phyloP scores from a whole-genome alignment of 1,140 invertebrate genomes.

The Drosophila tristis region DNA sequence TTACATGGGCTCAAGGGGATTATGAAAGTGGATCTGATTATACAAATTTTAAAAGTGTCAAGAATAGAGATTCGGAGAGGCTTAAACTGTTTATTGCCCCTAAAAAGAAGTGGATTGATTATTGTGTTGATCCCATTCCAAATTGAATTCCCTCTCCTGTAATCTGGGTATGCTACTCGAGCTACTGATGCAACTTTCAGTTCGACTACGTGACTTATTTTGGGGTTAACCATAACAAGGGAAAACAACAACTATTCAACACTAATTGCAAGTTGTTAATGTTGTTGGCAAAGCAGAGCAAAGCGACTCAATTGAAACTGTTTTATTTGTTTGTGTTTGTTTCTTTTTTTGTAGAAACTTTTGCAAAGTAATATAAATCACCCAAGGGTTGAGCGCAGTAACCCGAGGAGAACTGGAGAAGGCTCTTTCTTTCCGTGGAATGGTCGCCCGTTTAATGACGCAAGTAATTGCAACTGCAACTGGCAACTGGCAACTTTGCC shows the following conservation, averaged over 20 bases:
- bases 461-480: slow-evolving; percentile 71
- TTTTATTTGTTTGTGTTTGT: slow-evolving; percentile 45
- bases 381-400: slow-evolving; percentile 72
- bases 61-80: too few relatives aligned
- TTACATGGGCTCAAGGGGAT: not conserved
- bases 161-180: too few relatives aligned
- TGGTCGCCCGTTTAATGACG: slow-evolving; percentile 73
- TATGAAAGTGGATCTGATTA: too few relatives aligned
- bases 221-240: slow-evolving; percentile 43
- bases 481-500: slow-evolving; percentile 34
- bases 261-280: slow-evolving; percentile 75
- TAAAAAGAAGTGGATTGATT: too few relatives aligned
- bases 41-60: too few relatives aligned
- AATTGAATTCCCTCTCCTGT: too few relatives aligned
- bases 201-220: slow-evolving; percentile 39
- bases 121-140: too few relatives aligned
- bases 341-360: slow-evolving; percentile 26
- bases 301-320: slow-evolving; percentile 76
- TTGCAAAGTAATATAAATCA: slow-evolving; percentile 78
- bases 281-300: slow-evolving; percentile 50
- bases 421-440: slow-evolving; percentile 23
- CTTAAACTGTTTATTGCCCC: too few relatives aligned
- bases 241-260: slow-evolving; percentile 36
- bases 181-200: not conserved
- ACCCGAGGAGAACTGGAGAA: slow-evolving; percentile 41